phyloP scores from a whole-genome alignment of 2,113 vertebrate species.

The Coregonus clupeaformis region DNA sequence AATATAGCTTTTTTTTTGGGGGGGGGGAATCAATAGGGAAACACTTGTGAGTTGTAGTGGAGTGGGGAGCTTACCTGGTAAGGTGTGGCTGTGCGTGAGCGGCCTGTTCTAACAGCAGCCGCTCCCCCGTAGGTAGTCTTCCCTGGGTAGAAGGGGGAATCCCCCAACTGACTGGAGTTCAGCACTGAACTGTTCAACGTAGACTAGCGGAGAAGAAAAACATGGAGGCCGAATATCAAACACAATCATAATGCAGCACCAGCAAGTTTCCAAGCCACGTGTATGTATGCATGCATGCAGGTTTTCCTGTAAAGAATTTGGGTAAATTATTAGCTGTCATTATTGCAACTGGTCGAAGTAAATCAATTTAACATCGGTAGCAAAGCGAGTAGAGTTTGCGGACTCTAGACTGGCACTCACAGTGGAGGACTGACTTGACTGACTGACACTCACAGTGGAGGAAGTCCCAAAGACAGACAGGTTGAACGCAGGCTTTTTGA shows the following conservation, averaged over 20 bases:
- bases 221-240: not conserved
- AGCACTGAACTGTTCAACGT: constrained; percentile 84
- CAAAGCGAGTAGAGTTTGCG: no score
- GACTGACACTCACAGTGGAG: constrained; percentile 82
- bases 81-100: constrained; percentile 73
- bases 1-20: no score
- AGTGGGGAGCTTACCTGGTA: constrained; percentile 76
- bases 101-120: constrained; percentile 77
- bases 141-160: constrained; percentile 95
- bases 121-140: constrained; percentile 98
- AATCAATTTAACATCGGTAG: no score
- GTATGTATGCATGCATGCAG: no score
- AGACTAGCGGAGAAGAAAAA: constrained; percentile 56
- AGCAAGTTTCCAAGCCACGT: no score
- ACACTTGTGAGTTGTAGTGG: not conserved
- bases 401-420: constrained; percentile 70
- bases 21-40: not conserved
- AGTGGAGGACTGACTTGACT: constrained; percentile 68
- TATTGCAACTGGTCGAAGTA: no score
- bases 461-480: constrained; percentile 90
- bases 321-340: no score
- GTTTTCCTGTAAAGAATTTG: no score
- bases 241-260: no score
- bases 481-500: constrained; percentile 94
- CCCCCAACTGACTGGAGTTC: constrained; percentile 89